Conservation (phyloP, 2,113 vertebrate genomes). For the Scalopus aquaticus region DNA sequence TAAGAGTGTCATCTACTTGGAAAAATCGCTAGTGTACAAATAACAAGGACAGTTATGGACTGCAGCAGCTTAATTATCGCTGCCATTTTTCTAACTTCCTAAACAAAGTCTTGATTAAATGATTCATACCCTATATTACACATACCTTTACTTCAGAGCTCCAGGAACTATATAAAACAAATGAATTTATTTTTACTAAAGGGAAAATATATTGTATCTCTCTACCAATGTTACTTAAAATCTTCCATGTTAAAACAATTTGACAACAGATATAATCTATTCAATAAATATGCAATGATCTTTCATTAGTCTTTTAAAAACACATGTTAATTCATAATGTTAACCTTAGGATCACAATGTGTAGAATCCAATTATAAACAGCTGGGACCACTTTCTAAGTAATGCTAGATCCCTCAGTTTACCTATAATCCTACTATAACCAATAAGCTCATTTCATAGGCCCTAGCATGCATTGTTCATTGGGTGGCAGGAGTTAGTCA, state of each 20-base stretch:
- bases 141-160: conserved; percentile 86
- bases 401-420: conserved; percentile 85
- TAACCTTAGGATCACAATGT: conserved; percentile 93
- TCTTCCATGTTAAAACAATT: conserved; percentile 84
- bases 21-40: conserved; percentile 84
- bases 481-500: conserved; percentile 82
- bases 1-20: conserved; percentile 84
- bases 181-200: conserved; percentile 87
- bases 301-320: conserved; percentile 86
- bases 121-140: conserved; percentile 84
- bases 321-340: conserved; percentile 85
- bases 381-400: conserved; percentile 85
- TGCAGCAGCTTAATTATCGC: conserved; percentile 83
- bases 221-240: conserved; percentile 85
- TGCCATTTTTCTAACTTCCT: conserved; percentile 82
- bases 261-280: conserved; percentile 86
- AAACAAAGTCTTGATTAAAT: conserved; percentile 86
- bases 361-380: conserved; percentile 88
- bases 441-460: conserved; percentile 85
- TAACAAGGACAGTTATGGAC: conserved; percentile 81
- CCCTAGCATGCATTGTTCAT: conserved; percentile 89
- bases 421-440: conserved; percentile 86
- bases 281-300: conserved; percentile 87
- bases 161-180: conserved; percentile 87
- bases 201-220: conserved; percentile 88